Evolutionary conservation across 2,113 vertebrate genomes (phyloP).

Genomic region (Antigone vipio): DNA sequence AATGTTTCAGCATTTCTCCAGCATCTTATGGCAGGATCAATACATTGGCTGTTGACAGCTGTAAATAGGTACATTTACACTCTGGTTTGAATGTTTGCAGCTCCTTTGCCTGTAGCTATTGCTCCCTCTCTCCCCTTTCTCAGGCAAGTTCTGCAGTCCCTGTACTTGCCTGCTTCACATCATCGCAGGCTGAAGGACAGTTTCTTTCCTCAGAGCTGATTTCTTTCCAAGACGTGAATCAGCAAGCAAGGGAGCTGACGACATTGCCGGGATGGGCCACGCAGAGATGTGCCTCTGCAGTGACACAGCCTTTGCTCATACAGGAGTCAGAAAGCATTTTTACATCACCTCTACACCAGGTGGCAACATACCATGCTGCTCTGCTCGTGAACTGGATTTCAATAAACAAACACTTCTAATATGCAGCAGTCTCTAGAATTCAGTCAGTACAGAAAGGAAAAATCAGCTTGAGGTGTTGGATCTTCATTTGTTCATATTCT

Average conservation of each 20-base stretch:
- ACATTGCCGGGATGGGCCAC: neutral
- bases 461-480: neutral
- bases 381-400: neutral
- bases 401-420: neutral
- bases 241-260: neutral
- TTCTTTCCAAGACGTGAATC: neutral
- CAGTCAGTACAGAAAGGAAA: neutral
- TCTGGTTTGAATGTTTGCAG: neutral
- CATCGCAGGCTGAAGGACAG: neutral
- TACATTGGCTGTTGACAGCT: neutral
- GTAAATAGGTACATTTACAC: neutral
- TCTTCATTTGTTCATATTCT: neutral
- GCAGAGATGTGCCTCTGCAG: neutral
- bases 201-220: neutral
- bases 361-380: conserved; percentile 30
- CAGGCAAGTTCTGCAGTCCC: neutral
- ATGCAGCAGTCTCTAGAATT: neutral
- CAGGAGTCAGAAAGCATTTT: neutral
- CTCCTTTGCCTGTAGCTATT: neutral
- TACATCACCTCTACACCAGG: conserved; percentile 40
- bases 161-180: neutral
- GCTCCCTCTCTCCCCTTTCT: neutral
- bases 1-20: neutral
- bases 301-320: neutral
- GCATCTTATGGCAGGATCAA: neutral